Evolutionary conservation across 1,140 invertebrate species (phyloP).

Genomic region (Mercenaria mercenaria): DNA sequence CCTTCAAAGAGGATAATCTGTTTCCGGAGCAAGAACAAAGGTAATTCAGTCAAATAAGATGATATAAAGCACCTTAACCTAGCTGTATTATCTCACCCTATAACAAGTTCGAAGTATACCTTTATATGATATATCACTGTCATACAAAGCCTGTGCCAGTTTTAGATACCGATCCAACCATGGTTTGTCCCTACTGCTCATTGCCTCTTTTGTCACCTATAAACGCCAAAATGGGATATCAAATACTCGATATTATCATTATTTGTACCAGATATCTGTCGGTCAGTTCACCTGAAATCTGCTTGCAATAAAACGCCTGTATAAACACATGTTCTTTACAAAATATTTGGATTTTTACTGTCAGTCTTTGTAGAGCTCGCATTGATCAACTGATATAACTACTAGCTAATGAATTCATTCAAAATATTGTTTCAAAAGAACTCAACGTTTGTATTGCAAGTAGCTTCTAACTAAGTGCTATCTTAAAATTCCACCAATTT

Average conservation of each 20-base stretch:
- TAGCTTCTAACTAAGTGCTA: background rate
- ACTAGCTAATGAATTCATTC: too few relatives aligned
- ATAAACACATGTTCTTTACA: too few relatives aligned
- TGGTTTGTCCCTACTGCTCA: conserved; percentile 43
- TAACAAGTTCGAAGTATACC: conserved; percentile 30
- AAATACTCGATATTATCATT: background rate
- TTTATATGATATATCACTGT: conserved; percentile 59
- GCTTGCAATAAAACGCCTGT: background rate
- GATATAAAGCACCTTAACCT: too few relatives aligned
- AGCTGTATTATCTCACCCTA: too few relatives aligned
- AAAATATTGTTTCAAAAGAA: too few relatives aligned
- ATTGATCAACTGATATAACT: too few relatives aligned
- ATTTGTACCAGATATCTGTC: too few relatives aligned
- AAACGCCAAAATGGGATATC: conserved; percentile 8
- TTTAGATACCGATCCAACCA: conserved; percentile 55
- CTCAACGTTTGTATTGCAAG: background rate
- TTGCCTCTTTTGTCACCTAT: conserved; percentile 53
- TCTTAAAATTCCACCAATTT: background rate
- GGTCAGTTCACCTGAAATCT: background rate
- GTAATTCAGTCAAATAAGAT: too few relatives aligned
- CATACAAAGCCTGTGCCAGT: conserved; percentile 64
- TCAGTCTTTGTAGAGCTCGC: too few relatives aligned
- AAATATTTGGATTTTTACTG: too few relatives aligned
- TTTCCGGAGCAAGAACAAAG: too few relatives aligned
- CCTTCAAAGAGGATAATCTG: too few relatives aligned